Evolutionary conservation across 92 coral and sea anemone genomes (phyloP).

Genomic region (Paramuricea clavata): DNA sequence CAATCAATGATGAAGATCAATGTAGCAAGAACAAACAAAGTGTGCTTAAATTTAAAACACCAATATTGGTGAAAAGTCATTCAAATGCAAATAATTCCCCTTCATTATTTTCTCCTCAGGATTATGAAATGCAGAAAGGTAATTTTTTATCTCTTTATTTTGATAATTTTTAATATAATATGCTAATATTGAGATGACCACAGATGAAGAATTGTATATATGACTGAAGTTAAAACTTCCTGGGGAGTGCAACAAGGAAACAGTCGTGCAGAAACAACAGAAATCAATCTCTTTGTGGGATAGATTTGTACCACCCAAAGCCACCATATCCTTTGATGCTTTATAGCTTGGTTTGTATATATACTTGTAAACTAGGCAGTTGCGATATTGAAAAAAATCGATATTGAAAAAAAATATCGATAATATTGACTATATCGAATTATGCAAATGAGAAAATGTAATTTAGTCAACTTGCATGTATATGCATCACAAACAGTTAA

Average conservation of each 20-base stretch:
- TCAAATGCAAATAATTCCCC: constrained; percentile 23
- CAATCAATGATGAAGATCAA: neutral
- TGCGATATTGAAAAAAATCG: too few relatives aligned
- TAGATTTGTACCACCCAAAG: neutral
- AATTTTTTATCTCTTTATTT: neutral
- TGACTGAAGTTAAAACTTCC: neutral
- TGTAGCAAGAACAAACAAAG: constrained; percentile 3
- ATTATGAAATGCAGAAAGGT: constrained; percentile 14
- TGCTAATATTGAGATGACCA: too few relatives aligned
- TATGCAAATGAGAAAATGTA: too few relatives aligned
- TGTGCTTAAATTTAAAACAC: constrained; percentile 12
- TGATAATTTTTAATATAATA: too few relatives aligned
- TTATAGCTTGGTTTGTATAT: neutral
- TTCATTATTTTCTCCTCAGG: constrained; percentile 29
- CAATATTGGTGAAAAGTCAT: constrained; percentile 13
- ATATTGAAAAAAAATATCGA: too few relatives aligned
- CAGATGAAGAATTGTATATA: too few relatives aligned
- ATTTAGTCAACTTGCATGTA: too few relatives aligned
- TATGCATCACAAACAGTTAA: too few relatives aligned
- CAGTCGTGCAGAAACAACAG: neutral
- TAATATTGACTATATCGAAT: too few relatives aligned
- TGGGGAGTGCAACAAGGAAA: neutral
- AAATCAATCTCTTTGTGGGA: too few relatives aligned
- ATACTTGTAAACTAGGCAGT: too few relatives aligned
- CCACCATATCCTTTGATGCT: neutral